Percentiles rank a stretch among this genome's conserved stretches.
phyloP scores from a whole-genome alignment of 2,797 vertebrate species.

The Paramormyrops hopkinsi region DNA sequence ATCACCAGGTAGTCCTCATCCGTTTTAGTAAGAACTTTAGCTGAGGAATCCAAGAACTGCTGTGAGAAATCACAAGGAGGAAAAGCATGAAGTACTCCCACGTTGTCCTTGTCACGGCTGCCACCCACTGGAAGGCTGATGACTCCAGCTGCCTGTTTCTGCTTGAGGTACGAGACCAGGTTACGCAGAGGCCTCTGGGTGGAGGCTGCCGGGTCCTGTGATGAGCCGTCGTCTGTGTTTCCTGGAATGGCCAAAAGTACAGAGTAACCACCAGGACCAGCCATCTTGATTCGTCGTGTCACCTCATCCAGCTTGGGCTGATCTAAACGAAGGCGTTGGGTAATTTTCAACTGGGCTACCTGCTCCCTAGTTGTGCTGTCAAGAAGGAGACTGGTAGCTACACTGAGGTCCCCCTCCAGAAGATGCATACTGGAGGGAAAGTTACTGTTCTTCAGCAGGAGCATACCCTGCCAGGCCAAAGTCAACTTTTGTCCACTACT shows the following conservation, averaged over 20 bases:
- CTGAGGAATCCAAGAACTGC: slow-evolving; percentile 97
- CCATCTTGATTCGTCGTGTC: slow-evolving; percentile 94
- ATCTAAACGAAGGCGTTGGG: slow-evolving; percentile 93
- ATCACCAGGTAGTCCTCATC: slow-evolving; percentile 99
- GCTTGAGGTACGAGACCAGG: slow-evolving; percentile 99
- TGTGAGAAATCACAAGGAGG: slow-evolving; percentile 99
- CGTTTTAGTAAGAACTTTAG: slow-evolving; percentile 96
- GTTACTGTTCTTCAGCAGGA: slow-evolving; percentile 96
- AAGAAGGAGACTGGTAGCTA: slow-evolving; percentile 83
- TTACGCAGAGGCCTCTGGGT: slow-evolving; percentile 96
- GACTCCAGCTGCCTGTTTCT: slow-evolving; percentile 98
- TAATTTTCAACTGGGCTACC: slow-evolving; percentile 94
- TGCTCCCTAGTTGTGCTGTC: slow-evolving; percentile 81
- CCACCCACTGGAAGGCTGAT: slow-evolving; percentile 97
- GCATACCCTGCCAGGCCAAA: slow-evolving; percentile 94
- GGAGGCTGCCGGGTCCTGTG: slow-evolving; percentile 73
- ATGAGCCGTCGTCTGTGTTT: slow-evolving; percentile 67
- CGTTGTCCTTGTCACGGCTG: slow-evolving; percentile 97
- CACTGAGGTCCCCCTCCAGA: slow-evolving; percentile 84
- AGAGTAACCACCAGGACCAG: slow-evolving; percentile 87
- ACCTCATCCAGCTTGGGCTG: slow-evolving; percentile 98
- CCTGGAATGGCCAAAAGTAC: slow-evolving; percentile 90
- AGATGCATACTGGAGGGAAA: slow-evolving; percentile 98
- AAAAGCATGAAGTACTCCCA: slow-evolving; percentile 96
- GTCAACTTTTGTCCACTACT: slow-evolving; percentile 68